Percentiles rank a stretch among this genome's conserved stretches.
Evolutionary conservation across 2,113 vertebrate species (phyloP).

Genomic region (Calyptomena viridis): DNA sequence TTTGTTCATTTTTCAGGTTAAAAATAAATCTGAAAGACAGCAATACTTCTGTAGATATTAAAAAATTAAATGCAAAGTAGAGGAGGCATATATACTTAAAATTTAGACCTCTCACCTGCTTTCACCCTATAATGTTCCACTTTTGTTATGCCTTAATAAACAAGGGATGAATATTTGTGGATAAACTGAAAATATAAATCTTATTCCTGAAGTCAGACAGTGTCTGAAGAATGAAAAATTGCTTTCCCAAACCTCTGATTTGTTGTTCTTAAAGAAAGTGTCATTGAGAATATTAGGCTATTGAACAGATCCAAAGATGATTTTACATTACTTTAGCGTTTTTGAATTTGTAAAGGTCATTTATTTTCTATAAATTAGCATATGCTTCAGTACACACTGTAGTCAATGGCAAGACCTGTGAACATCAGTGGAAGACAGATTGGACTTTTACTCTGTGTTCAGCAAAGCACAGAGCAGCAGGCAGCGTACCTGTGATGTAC

Average conservation of each 20-base stretch:
- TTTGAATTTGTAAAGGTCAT: background rate
- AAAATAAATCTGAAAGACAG: background rate
- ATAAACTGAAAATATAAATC: background rate
- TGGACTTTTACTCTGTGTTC: background rate
- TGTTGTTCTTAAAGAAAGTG: background rate
- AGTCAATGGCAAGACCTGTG: background rate
- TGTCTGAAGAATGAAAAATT: background rate
- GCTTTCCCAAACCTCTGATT: background rate
- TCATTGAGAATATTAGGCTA: background rate
- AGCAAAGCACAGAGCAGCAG: background rate
- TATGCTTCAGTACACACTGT: background rate
- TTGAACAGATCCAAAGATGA: background rate
- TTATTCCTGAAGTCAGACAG: background rate
- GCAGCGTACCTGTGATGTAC: background rate
- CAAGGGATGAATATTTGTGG: background rate
- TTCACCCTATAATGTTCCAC: background rate
- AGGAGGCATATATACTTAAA: background rate
- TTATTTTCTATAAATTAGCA: background rate
- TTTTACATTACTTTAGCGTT: background rate
- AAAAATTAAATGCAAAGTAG: background rate
- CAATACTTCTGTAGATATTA: background rate
- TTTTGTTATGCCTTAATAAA: background rate
- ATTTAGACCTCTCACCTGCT: background rate
- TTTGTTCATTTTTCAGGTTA: background rate
- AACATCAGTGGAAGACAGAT: background rate